Evolutionary conservation across 1,140 invertebrate species (phyloP).

Genomic region (Aradophagus sp.): DNA sequence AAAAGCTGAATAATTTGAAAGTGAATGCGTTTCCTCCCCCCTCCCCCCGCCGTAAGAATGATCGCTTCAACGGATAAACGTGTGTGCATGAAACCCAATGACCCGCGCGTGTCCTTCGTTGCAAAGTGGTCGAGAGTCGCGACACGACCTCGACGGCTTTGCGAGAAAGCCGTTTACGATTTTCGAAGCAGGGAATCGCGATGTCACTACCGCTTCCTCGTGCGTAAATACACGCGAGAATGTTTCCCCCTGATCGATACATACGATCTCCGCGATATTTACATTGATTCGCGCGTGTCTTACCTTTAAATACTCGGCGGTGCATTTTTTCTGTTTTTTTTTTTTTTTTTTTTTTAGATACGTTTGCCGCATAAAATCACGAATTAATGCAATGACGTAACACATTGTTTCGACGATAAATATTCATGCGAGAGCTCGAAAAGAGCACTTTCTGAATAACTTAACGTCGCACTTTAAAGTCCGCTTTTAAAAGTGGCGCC

Average conservation of each 20-base stretch:
- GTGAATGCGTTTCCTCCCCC: slow-evolving; percentile 17
- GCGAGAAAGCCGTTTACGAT: slow-evolving; percentile 50
- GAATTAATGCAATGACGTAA: slow-evolving; percentile 30
- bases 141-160: slow-evolving; percentile 35
- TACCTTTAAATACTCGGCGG: slow-evolving; percentile 14
- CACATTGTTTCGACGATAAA: slow-evolving; percentile 27
- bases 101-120: slow-evolving; percentile 51
- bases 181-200: slow-evolving; percentile 44
- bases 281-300: slow-evolving; percentile 35
- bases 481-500: not conserved
- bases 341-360: too few species aligned
- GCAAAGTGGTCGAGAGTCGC: slow-evolving; percentile 13
- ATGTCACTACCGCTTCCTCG: slow-evolving; percentile 56
- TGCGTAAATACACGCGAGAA: slow-evolving; percentile 47
- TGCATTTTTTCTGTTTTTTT: too few species aligned
- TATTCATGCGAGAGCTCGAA: slow-evolving; percentile 5
- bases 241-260: slow-evolving; percentile 28
- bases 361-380: slow-evolving; percentile 26
- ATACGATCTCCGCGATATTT: slow-evolving; percentile 30
- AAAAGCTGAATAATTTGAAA: slow-evolving; percentile 18
- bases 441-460: slow-evolving; percentile 21
- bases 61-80: slow-evolving; percentile 28
- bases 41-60: slow-evolving; percentile 23
- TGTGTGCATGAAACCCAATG: slow-evolving; percentile 33
- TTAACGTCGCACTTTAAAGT: not conserved